Evolutionary conservation across 2,888 invertebrate species (phyloP), one percentile per base, ranked within the genome.

Genomic region (Embidobia sp.): DNA sequence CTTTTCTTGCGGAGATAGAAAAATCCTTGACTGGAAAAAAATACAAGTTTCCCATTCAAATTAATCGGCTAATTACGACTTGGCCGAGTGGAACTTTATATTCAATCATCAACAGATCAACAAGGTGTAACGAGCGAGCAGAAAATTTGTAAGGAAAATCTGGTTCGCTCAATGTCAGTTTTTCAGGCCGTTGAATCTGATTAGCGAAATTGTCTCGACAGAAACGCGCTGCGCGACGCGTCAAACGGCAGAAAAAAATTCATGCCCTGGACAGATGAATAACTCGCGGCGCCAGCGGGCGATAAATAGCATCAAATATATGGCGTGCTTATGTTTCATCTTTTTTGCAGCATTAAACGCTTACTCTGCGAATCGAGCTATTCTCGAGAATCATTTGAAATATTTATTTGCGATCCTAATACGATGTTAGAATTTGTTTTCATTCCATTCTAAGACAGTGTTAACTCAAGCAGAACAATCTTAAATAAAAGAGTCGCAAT

Each of bases 221-320:
- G 59, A 5, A 35, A 37, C 10, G 16, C 35, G 22, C 22, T 22
- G 22, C n/a, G n/a, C n/a, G n/a, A n/a, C n/a, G n/a, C n/a, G n/a
- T n/a, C n/a, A n/a, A n/a, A n/a, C n/a, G n/a, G 55, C 18, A 35
- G 40, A n/a, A 29, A 66, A 74, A 59, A 67, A 55, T 63, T 63
- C 35, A 22, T 22, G 16, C 44, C 7, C 42, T 55, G 48, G 55
- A 51, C 40, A 61, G 59, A 51, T 64, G 57, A 33, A 57, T 33
- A 49, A 26, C 66, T 37, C 46, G 64, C 78, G 81, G 82, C 82
- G 83, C 81, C 82, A 82, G 79, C 72, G 72, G 70, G 75, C 82
- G 82, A 85, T 82, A 86, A 85, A 85, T 85, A 86, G 85, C 85
- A 83, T 79, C 79, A 73, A 82, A 80, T 80, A 82, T 77, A 79